These are phyloP conservation scores for Halocaridina rubra DNA, from an alignment of 2,888 invertebrate genomes.

Conservation along the genomic window DNA sequence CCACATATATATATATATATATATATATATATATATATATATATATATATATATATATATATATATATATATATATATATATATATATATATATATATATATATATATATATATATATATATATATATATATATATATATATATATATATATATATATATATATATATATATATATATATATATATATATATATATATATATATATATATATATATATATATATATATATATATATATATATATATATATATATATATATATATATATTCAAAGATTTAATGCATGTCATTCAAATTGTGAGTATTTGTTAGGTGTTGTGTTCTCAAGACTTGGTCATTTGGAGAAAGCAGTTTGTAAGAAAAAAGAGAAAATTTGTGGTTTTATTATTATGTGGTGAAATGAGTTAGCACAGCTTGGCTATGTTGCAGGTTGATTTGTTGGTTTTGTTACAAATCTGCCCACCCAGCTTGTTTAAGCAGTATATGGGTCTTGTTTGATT, in stretches of 20 bases:
- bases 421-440: too few relatives aligned
- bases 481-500: too few relatives aligned
- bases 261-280: neutral
- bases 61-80: neutral
- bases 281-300: neutral
- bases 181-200: conserved; percentile 19
- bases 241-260: neutral
- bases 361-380: too few relatives aligned
- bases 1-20: neutral
- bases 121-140: neutral
- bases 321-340: too few relatives aligned
- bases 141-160: neutral
- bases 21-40: conserved; percentile 7
- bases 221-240: neutral
- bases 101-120: neutral
- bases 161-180: conserved; percentile 24
- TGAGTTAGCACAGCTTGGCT: too few relatives aligned
- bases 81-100: neutral
- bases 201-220: conserved; percentile 9
- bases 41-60: neutral
- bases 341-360: too few relatives aligned
- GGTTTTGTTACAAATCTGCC: too few relatives aligned
- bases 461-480: too few relatives aligned
- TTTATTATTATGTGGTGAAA: too few relatives aligned
- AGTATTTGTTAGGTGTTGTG: too few relatives aligned